Evolutionary conservation across 2,797 vertebrate species (phyloP), one percentile per base, ranked within the genome.

Genomic region (Gymnopithys bicolor): DNA sequence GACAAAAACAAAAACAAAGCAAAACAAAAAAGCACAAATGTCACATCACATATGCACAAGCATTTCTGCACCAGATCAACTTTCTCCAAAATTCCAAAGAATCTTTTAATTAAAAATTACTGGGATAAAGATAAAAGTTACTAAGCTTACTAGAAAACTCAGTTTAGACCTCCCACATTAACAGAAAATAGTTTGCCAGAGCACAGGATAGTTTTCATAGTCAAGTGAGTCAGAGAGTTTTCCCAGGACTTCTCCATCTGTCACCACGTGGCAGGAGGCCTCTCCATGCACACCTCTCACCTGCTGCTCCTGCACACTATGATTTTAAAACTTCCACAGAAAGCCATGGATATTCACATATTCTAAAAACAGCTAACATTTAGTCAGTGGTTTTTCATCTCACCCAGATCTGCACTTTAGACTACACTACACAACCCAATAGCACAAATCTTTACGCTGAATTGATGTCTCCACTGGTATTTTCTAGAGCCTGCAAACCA

Each of bases 171-270:
- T 78, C 45, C 12, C 10, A 43, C 3, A 7, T 16, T 13, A 17
- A 53, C 23, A 46, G 46, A 69, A 43, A 13, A 49, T 17, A 32
- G 27, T 35, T 39, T 55, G 18, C 25, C 7, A n/a, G 53, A 28
- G 5, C 58, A 16, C 18, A 67, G 13, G 0, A 0, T 1, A 24
- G 8, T 3, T 22, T 19, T 75, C n/a, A 43, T 5, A 51, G 48
- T 11, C 9, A 49, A 60, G 23, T 0, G 2, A 21, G 21, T 33
- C 2, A 4, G 15, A 4, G 13, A 49, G 27, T 18, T n/a, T 77
- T 28, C 35, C 59, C 35, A 19, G n/a, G 35, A 33, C 70, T 43
- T 37, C 19, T 24, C 32, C n/a, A 4, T 11, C 49, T 9, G 4
- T 19, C n/a, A 4, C 18, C 3, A 1, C 4, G 53, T 1, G 1